Evolutionary conservation across 2,888 invertebrate species (phyloP).

Genomic region (Patella depressa): DNA sequence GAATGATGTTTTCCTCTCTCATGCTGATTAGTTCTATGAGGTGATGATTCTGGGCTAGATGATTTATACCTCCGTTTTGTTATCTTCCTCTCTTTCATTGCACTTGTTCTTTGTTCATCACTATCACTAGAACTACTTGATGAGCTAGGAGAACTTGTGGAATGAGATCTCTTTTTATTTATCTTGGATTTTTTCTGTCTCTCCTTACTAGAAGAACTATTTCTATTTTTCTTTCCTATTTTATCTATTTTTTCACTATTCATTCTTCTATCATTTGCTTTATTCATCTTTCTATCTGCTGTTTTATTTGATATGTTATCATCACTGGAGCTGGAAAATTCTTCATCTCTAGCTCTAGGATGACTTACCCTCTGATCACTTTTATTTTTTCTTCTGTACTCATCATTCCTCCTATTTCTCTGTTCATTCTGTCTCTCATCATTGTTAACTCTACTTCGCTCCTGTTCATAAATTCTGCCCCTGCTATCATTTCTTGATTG

Average conservation of each 20-base stretch:
- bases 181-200: not conserved
- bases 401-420: too few species aligned
- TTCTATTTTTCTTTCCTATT: conserved; percentile 7
- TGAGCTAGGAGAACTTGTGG: not conserved
- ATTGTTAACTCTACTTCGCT: conserved; percentile 11
- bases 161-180: too few species aligned
- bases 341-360: too few species aligned
- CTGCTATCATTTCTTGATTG: conserved; percentile 9
- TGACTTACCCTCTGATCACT: too few species aligned
- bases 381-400: too few species aligned
- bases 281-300: not conserved
- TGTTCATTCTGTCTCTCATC: not conserved
- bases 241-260: conserved; percentile 13
- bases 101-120: not conserved
- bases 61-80: too few species aligned
- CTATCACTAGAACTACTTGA: conserved; percentile 9
- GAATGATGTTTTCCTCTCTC: too few species aligned
- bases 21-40: not conserved
- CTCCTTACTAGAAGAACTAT: conserved; percentile 6
- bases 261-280: conserved; percentile 17
- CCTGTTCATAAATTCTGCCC: conserved; percentile 6
- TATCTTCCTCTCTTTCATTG: too few species aligned
- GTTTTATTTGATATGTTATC: not conserved
- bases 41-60: not conserved
- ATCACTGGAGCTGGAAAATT: not conserved